Conservation (phyloP, 2,113 vertebrate genomes). For the Mesoclemmys tuberculata region DNA sequence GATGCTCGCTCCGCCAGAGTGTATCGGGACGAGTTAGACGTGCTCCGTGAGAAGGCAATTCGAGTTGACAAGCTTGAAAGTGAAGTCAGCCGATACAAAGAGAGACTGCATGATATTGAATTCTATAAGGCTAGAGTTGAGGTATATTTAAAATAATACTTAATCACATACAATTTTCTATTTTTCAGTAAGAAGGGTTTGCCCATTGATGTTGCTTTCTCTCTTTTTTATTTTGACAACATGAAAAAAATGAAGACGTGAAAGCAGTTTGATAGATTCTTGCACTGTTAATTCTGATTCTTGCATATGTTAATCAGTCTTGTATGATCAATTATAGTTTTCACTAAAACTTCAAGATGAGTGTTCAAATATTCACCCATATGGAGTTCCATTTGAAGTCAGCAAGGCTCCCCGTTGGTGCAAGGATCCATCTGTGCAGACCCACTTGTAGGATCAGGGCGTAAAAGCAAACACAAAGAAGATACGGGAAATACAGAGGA, state of each 20-base stretch:
- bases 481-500: background rate
- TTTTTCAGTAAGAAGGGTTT: background rate
- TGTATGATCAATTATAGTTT: background rate
- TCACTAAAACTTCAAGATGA: too few species aligned
- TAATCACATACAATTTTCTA: background rate
- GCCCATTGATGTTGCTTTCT: background rate
- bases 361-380: rapidly evolving
- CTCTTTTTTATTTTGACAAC: background rate
- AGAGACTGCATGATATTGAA: slow-evolving; percentile 95
- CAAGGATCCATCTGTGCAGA: background rate
- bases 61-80: slow-evolving; percentile 98
- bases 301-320: background rate
- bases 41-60: slow-evolving; percentile 93
- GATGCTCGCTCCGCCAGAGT: slow-evolving; percentile 94
- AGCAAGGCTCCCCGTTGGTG: background rate
- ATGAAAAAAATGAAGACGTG: rapidly evolving
- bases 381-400: background rate
- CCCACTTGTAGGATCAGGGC: background rate
- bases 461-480: background rate
- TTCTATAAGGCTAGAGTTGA: slow-evolving; percentile 98
- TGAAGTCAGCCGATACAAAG: slow-evolving; percentile 93
- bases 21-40: slow-evolving; percentile 96
- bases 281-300: too few species aligned
- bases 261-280: rapidly evolving
- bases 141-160: slow-evolving; percentile 75